phyloP scores from a whole-genome alignment of 2,797 vertebrate species.

The Notolabrus celidotus region DNA sequence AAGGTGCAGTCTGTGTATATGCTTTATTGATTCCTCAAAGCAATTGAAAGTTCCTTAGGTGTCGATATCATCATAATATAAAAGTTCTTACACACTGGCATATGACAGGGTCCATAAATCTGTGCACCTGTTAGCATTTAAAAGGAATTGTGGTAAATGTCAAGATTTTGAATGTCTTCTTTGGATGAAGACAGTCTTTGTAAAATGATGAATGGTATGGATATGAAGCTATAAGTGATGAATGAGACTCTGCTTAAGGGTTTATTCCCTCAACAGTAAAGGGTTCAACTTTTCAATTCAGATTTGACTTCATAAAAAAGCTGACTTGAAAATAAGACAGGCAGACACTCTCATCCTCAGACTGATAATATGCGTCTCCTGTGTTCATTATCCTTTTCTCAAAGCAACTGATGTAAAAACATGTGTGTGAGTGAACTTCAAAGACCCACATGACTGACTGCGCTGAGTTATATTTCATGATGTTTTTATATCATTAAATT shows the following conservation, averaged over 20 bases:
- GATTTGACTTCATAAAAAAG: constrained; percentile 13
- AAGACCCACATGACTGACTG: constrained; percentile 29
- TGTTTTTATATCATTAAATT: constrained; percentile 48
- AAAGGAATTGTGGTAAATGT: background rate
- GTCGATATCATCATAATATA: too few relatives aligned
- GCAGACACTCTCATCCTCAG: background rate
- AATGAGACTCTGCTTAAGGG: background rate
- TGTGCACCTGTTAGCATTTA: background rate
- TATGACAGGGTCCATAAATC: background rate
- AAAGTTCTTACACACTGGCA: background rate
- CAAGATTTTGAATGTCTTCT: background rate
- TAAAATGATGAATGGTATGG: background rate
- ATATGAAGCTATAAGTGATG: background rate
- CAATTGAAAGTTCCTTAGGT: background rate
- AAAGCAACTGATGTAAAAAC: constrained; percentile 36
- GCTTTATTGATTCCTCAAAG: background rate
- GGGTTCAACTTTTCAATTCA: constrained; percentile 5
- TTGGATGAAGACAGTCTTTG: background rate
- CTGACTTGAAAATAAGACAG: background rate
- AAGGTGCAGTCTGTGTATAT: background rate
- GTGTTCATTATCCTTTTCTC: constrained; percentile 14
- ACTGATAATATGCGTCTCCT: background rate
- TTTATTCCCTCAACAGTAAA: constrained; percentile 7
- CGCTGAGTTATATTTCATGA: constrained; percentile 30
- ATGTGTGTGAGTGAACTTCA: constrained; percentile 50